These are phyloP conservation scores for Vollenhovia emeryi DNA, from an alignment of 1,140 invertebrate species.

Conservation along the genomic window DNA sequence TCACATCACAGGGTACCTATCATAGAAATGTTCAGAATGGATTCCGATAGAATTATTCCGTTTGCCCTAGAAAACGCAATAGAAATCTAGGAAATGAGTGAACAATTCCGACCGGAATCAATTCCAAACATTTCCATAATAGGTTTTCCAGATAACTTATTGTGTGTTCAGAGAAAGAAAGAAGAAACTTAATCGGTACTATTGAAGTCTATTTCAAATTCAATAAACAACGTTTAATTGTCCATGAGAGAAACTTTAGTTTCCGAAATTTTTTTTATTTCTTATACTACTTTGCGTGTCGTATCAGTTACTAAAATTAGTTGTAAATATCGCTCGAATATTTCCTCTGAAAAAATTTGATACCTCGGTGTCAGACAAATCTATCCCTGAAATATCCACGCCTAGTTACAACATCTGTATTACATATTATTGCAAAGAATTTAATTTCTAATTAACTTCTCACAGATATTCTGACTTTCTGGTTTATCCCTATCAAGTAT, in stretches of 20 bases:
- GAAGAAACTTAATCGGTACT: not conserved
- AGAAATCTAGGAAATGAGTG: too few relatives aligned
- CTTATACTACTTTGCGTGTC: not conserved
- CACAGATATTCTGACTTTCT: slow-evolving; percentile 26
- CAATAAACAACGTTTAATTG: not conserved
- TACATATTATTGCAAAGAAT: slow-evolving; percentile 35
- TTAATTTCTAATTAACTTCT: slow-evolving; percentile 32
- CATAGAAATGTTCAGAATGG: too few relatives aligned
- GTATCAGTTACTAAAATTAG: not conserved
- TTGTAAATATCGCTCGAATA: not conserved
- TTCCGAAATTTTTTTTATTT: not conserved
- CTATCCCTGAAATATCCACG: slow-evolving; percentile 29
- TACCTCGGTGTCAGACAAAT: not conserved
- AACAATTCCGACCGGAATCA: too few relatives aligned
- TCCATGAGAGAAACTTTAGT: not conserved
- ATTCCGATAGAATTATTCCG: too few relatives aligned
- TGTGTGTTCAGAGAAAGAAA: not conserved
- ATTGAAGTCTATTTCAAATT: not conserved
- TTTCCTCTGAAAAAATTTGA: not conserved
- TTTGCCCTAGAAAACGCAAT: too few relatives aligned
- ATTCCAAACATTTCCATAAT: too few relatives aligned
- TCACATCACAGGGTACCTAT: too few relatives aligned
- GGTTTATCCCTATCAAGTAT: slow-evolving; percentile 31
- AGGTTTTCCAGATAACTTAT: not conserved
- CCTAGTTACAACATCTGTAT: not conserved